Evolutionary conservation across 2,113 vertebrate genomes (phyloP), one percentile per base, ranked within the genome.

Genomic region (Spermophilus dauricus): DNA sequence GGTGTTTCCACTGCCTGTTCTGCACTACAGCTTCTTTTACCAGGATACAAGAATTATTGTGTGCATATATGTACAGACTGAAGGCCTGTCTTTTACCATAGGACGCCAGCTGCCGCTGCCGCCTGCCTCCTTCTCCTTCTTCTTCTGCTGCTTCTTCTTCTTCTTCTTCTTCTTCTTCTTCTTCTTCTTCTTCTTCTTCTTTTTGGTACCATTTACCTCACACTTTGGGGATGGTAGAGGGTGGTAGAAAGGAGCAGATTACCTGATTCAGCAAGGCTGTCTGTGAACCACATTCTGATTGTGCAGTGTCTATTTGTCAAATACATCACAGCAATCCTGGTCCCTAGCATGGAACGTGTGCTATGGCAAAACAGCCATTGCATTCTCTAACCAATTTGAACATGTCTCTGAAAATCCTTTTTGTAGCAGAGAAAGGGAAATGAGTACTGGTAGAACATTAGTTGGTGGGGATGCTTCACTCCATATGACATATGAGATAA

Each of bases 401-500:
- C 22, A 17, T 51, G 70, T 39, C 95, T 28, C 72, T 80, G 84
- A 91, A 83, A 94, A 94, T 87, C 67, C 69, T 45, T 91, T 89
- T 28, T 42, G 45, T 82, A 85, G 12, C 83, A 75, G 67, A 69
- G 42, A 45, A 8, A 37, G 34, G 26, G 37, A 93, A 83, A 81
- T 37, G 65, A 91, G 39, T 42, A 39, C 26, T 70, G n/a, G 26
- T 24, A 58, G 84, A 75, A 81, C 45, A 84, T 90, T 61, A 72
- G 39, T 16, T 67, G 37, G 56, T 78, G 69, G 53, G 39, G 77
- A 2, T 93, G 34, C 69, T 28, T 92, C 56, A 37, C 69, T n/a
- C 61, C 67, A 9, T 18, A 24, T 72, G 51, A 91, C n/a, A 63
- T 17, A 53, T 51, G 28, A 88, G 53, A 70, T 14, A 53, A 9